Base-by-base conservation (phyloP, 2,888 invertebrate species). In the Drosophila robusta region DNA sequence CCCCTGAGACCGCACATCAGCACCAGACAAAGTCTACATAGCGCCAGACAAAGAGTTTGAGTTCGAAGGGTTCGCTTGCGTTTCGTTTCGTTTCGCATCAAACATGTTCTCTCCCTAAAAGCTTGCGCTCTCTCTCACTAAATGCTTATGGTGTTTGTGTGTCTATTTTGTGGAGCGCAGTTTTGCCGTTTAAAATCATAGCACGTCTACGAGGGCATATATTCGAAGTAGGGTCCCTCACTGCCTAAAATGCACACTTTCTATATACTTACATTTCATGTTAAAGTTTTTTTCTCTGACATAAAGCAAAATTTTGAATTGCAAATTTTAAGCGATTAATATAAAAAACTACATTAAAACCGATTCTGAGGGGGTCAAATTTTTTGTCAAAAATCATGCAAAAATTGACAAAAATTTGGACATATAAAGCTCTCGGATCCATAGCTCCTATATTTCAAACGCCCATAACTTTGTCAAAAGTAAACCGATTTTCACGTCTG, bases 21-120 rank as follows among this genome's bases (percentile, higher is more conserved):
- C 76, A 69, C 29, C 74, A 62, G 58, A 34, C 76, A 71, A 71
- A 77, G 77, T 77, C 77, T 77, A 61, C 77, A 76, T 70, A 49
- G 45, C 45, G 60, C 39, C 62, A 67, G 57, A 44, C 74, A 57
- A 63, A 65, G 42, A 45, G 76, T 73, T 63, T 70, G 70, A 56
- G 75, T 57, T 44, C n/a, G 26, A 56, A 42, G 55, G 55, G 45
- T 56, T 69, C 55, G 44, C 54, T 44, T 42, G 36, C 67, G 62
- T 34, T 62, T 34, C 54, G 62, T 34, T 62, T 34, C 54, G 63
- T 50, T 51, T 69, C 56, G 61, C 38, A 18, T 50, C 34, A 24
- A 39, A 42, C n/a, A 18, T 44, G 34, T 39, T 42, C 70, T 80
- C 81, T 81, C 74, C 61, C 57, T 51, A 29, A 49, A 41, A 51